Evolutionary conservation across 2,888 invertebrate species (phyloP), one percentile per base, ranked within the genome.

Genomic region (Apamea sordens): DNA sequence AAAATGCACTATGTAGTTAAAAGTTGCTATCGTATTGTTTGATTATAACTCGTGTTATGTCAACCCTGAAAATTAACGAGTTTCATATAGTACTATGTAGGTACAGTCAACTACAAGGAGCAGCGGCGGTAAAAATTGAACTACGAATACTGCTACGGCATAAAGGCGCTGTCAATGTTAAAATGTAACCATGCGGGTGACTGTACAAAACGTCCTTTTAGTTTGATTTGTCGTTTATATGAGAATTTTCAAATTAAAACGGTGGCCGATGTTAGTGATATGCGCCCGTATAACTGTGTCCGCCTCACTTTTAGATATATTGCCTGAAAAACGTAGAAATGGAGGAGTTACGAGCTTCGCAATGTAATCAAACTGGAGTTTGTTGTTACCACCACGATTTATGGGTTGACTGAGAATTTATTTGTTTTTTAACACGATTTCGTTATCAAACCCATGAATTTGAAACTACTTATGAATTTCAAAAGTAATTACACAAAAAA

Each of bases 181-280:
- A 50, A 50, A 32, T 15, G 18, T 78, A 32, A 56, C 11, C 13
- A 41, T 8, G n/a, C 11, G 5, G 44, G 18, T n/a, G 53, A 44
- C 41, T 53, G 21, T 73, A 32, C 11, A 47, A 44, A 80, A 81
- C 7, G n/a, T 44, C 44, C 28, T 67, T 71, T 76, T 65, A 64
- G 28, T 80, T 82, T 74, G 82, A 80, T 80, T 75, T 74, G 63
- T 82, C 44, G 76, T 82, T 32, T 71, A 61, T 18, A 76, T 67
- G 81, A 83, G 70, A 67, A 67, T 71, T 83, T 81, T 81, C 18
- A 47, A 79, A 84, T 84, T 82, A 82, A 82, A 84, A 53, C n/a
- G 73, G 36, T 68, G 11, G 50, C 13, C 36, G 41, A 72, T 80
- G 75, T 75, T 85, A 71, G 64, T 63, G 75, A 71, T 81, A 71